Base-by-base conservation (phyloP, 2,888 invertebrate species). In the Eudemis profundana region DNA sequence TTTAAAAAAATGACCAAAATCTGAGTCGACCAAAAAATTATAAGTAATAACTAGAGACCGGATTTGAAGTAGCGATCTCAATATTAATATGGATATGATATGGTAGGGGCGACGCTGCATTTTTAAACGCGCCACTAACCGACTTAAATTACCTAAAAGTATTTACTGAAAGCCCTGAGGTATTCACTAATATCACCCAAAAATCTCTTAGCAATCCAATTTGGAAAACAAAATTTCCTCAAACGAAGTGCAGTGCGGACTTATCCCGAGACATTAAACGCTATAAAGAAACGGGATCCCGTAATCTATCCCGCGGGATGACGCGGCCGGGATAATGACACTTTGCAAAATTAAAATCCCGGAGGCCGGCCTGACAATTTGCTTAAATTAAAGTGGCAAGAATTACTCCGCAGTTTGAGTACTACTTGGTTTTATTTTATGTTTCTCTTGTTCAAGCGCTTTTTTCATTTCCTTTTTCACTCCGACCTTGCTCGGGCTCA, bases 271-370 rank as follows among this genome's bases (percentile, higher is more conserved):
- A 64, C 50, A 57, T 64, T 57, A 57, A 63, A 49, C 12, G 36
- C 60, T 27, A 47, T 50, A 59, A 44, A 62, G 54, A 29, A 54
- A 51, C 33, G 17, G 54, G 49, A 63, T 63, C 63, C 42, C 44
- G 57, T 64, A 64, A 64, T 64, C 64, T 64, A 59, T 59, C 64
- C 64, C 64, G 17, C 50, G 64, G 64, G 64, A 50, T 50, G 56
- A 10, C 23, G 42, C 49, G n/a, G 40, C 38, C 46, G 38, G 40
- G 53, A 50, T 66, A 66, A 66, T 66, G 62, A 66, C 66, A 56
- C 56, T 66, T 61, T 57, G 62, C 56, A 51, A 61, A 51, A 66
- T 66, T 62, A 61, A 66, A 66, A 66, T 62, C 54, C 56, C 49
- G 19, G 42, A 61, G n/a, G 44, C 33, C 8, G 44, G 64, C n/a